Conservation (phyloP, 2,888 invertebrate species). For the Serripes groenlandicus region DNA sequence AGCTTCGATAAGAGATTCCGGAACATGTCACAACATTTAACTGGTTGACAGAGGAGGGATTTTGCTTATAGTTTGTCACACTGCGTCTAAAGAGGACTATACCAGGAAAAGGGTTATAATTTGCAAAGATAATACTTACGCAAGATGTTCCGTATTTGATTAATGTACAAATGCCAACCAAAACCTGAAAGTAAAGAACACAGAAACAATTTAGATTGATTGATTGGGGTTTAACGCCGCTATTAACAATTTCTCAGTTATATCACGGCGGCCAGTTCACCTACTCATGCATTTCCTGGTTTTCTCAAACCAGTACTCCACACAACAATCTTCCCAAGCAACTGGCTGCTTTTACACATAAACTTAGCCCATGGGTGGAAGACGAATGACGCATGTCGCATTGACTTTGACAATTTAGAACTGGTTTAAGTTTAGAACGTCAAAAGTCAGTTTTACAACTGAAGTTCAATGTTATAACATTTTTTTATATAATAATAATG, state of each 20-base stretch:
- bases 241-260: neutral
- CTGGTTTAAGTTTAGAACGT: too few relatives aligned
- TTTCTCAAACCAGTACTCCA: neutral
- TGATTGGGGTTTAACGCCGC: neutral
- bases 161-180: conserved; percentile 6
- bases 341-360: neutral
- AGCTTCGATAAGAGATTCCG: neutral
- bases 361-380: neutral
- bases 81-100: too few relatives aligned
- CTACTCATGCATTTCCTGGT: neutral
- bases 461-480: too few relatives aligned
- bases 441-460: too few relatives aligned
- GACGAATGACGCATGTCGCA: neutral
- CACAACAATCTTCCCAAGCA: neutral
- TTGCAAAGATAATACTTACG: conserved; percentile 15
- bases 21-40: neutral
- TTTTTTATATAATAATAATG: too few relatives aligned
- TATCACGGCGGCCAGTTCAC: neutral
- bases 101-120: too few relatives aligned
- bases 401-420: neutral
- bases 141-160: conserved; percentile 15
- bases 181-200: conserved; percentile 19
- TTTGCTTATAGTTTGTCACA: too few relatives aligned
- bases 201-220: too few relatives aligned
- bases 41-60: neutral